These are phyloP conservation scores for Barnardius zonarius DNA, from an alignment of 2,113 vertebrate species.

Conservation along the genomic window DNA sequence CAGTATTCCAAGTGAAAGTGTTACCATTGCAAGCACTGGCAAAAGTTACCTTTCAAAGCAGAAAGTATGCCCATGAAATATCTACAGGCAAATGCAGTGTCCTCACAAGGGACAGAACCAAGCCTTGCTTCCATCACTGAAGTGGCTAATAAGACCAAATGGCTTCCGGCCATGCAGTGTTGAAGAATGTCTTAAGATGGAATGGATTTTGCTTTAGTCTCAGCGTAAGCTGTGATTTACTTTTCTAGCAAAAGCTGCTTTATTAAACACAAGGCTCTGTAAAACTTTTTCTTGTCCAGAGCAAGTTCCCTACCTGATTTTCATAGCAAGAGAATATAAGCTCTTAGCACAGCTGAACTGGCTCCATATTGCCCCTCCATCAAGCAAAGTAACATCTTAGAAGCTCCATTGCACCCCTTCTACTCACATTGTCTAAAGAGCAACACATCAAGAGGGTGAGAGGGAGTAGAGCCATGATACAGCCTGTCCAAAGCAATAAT, in stretches of 20 bases:
- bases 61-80: not conserved
- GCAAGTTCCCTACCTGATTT: not conserved
- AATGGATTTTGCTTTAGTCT: not conserved
- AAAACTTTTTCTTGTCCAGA: not conserved
- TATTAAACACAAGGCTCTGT: not conserved
- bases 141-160: not conserved
- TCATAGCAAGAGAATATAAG: not conserved
- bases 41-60: not conserved
- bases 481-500: not conserved
- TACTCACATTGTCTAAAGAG: not conserved
- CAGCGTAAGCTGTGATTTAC: not conserved
- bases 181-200: not conserved
- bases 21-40: not conserved
- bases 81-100: accelerated
- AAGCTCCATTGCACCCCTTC: not conserved
- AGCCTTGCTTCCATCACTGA: not conserved
- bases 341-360: not conserved
- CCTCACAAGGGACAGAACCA: not conserved
- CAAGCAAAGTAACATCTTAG: not conserved
- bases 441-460: not conserved
- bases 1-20: not conserved
- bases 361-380: not conserved
- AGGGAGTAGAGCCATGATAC: not conserved
- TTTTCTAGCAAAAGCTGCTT: not conserved
- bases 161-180: not conserved